Evolutionary conservation across 1,140 invertebrate species (phyloP).

Genomic region (Zophobas atratus): DNA sequence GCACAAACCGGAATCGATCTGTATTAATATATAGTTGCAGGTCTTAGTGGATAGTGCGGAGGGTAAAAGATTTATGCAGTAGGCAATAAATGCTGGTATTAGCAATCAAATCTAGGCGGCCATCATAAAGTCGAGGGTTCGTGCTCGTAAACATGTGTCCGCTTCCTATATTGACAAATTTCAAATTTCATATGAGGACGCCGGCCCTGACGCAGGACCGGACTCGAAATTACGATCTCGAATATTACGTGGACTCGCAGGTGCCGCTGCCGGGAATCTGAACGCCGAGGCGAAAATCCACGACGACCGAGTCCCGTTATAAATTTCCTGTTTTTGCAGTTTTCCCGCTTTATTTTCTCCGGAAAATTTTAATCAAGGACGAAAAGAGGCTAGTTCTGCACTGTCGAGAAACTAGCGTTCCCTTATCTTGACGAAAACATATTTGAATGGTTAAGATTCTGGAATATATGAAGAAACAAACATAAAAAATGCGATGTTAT

Average conservation of each 20-base stretch:
- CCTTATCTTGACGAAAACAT: slow-evolving; percentile 33
- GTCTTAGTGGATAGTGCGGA: slow-evolving; percentile 35
- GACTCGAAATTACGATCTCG: not conserved
- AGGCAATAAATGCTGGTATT: slow-evolving; percentile 60
- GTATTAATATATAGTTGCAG: slow-evolving; percentile 38
- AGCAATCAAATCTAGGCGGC: slow-evolving; percentile 60
- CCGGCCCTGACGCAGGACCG: slow-evolving; percentile 29
- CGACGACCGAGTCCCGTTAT: too few relatives aligned
- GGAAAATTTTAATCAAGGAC: not conserved
- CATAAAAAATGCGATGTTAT: slow-evolving; percentile 25
- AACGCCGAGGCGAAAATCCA: not conserved
- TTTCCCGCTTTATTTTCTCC: too few relatives aligned
- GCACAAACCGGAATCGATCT: slow-evolving; percentile 16
- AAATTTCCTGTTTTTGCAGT: too few relatives aligned
- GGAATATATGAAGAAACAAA: slow-evolving; percentile 7
- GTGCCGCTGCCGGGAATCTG: not conserved
- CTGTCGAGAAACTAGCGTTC: slow-evolving; percentile 14
- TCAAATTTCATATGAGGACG: slow-evolving; percentile 53
- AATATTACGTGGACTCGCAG: too few relatives aligned
- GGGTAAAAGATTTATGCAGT: slow-evolving; percentile 58
- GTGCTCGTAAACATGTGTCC: slow-evolving; percentile 59
- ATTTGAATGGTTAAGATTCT: slow-evolving; percentile 18
- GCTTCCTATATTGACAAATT: slow-evolving; percentile 59
- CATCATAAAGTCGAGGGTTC: slow-evolving; percentile 57
- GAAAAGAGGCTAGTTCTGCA: slow-evolving; percentile 9